Percentiles rank a stretch among this genome's conserved stretches.
Conservation (phyloP, 2,113 vertebrate genomes). For the Malurus melanocephalus region DNA sequence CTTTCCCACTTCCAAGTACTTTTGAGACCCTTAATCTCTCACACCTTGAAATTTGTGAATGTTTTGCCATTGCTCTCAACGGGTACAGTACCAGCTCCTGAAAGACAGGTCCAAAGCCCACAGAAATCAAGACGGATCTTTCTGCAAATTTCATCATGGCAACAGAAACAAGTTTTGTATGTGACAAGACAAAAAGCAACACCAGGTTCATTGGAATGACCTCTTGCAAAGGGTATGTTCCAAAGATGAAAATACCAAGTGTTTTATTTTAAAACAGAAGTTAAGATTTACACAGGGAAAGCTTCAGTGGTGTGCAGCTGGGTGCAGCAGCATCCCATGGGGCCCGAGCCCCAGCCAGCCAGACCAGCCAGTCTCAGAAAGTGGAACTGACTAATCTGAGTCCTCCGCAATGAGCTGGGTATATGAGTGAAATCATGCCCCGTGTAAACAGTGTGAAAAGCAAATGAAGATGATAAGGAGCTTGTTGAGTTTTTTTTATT, state of each 20-base stretch:
- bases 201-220: background rate
- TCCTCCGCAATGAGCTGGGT: background rate
- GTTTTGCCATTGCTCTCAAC: background rate
- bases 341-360: background rate
- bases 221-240: background rate
- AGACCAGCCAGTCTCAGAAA: background rate
- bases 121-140: background rate
- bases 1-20: background rate
- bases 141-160: background rate
- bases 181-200: background rate
- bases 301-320: background rate
- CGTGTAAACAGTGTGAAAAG: slow-evolving; percentile 15
- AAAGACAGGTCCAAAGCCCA: background rate
- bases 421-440: slow-evolving; percentile 21
- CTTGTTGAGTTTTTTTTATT: background rate
- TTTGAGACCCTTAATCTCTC: background rate
- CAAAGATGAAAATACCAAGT: background rate
- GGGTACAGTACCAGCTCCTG: background rate
- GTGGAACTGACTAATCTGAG: slow-evolving; percentile 42
- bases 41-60: background rate
- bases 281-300: background rate
- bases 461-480: background rate
- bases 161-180: background rate
- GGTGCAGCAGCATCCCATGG: background rate
- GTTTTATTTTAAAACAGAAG: background rate